Conservation (phyloP, 2,888 invertebrate genomes). For the Stomorhina lunata region DNA sequence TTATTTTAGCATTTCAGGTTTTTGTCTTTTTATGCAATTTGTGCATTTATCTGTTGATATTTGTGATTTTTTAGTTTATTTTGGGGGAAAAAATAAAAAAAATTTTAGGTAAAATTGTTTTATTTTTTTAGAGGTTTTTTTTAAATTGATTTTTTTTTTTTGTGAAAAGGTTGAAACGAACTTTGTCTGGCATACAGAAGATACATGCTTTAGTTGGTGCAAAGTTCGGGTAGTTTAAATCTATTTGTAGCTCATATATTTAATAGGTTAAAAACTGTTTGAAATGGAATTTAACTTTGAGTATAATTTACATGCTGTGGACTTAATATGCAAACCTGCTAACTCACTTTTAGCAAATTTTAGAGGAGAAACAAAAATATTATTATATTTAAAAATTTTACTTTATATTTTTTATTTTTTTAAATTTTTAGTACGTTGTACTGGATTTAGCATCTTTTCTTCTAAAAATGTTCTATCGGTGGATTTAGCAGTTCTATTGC, state of each 20-base stretch:
- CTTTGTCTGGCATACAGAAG: conserved; percentile 35
- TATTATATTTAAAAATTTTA: too few species aligned
- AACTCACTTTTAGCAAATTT: too few species aligned
- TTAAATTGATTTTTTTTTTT: conserved; percentile 36
- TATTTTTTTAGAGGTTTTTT: conserved; percentile 4
- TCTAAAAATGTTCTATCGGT: too few species aligned
- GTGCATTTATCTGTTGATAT: conserved; percentile 52
- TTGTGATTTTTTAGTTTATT: conserved; percentile 8
- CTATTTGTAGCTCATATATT: background rate
- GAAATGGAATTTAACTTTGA: too few species aligned
- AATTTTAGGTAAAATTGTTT: conserved; percentile 44
- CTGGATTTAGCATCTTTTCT: too few species aligned
- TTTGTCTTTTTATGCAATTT: conserved; percentile 34
- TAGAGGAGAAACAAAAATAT: too few species aligned
- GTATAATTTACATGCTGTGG: too few species aligned
- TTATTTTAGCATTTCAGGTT: background rate
- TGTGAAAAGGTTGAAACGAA: background rate
- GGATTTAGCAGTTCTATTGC: too few species aligned
- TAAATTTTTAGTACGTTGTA: too few species aligned
- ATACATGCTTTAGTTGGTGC: background rate
- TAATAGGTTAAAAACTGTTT: too few species aligned
- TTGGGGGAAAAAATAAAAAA: background rate
- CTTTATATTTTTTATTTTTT: too few species aligned
- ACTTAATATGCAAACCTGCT: too few species aligned
- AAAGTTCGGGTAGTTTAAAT: conserved; percentile 14